phyloP scores from a whole-genome alignment of 2,113 vertebrate species.

The Apodemus speciosus region DNA sequence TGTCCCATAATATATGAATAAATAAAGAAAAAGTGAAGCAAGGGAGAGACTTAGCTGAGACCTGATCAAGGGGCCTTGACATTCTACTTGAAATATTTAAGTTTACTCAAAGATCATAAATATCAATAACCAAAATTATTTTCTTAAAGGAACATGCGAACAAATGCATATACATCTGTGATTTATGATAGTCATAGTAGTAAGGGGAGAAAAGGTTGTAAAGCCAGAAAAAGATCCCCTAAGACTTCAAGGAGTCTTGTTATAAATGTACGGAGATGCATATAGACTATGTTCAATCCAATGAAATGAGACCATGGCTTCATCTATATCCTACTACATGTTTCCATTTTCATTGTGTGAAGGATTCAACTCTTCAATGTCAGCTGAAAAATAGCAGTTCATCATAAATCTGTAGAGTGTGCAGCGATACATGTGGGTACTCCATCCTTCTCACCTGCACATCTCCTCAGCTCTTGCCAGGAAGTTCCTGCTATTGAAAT shows the following conservation, averaged over 20 bases:
- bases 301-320: neutral
- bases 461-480: neutral
- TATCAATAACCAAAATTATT: neutral
- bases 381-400: neutral
- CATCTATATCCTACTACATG: neutral
- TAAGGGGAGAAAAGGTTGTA: neutral
- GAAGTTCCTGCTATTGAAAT: neutral
- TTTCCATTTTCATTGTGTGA: neutral
- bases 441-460: neutral
- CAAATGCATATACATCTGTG: neutral
- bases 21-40: neutral
- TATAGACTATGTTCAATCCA: neutral
- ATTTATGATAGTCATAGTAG: neutral
- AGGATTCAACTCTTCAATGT: neutral
- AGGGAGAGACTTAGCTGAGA: neutral
- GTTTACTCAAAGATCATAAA: neutral
- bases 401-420: neutral
- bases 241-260: neutral
- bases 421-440: neutral
- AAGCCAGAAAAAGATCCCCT: neutral
- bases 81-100: neutral
- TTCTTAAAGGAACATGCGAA: neutral
- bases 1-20: neutral
- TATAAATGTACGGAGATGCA: neutral
- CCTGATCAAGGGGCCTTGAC: neutral